A percentile compares a stretch with the other conserved stretches of the same genome.
phyloP scores from a whole-genome alignment of 64 coral and sea anemone genomes.

The Montipora efflorescens region DNA sequence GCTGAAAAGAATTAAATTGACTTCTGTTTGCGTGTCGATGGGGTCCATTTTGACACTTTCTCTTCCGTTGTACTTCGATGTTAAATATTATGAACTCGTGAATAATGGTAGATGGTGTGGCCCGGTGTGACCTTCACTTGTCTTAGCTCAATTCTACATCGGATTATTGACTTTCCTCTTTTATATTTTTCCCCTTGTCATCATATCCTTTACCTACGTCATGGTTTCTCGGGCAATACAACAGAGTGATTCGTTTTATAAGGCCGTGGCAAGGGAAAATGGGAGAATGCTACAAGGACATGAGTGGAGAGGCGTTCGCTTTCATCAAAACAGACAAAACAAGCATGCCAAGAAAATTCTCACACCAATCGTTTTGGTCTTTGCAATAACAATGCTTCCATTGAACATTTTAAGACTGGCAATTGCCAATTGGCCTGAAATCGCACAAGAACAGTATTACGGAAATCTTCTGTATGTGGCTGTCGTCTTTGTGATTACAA shows the following conservation, averaged over 20 bases:
- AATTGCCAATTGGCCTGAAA: conserved; percentile 4
- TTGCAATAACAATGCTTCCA: conserved; percentile 66
- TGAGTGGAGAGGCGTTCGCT: no score
- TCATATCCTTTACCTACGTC: conserved; percentile 62
- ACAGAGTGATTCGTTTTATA: conserved; percentile 46
- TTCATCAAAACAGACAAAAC: conserved; percentile 31
- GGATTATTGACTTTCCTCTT: neutral
- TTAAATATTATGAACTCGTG: conserved; percentile 3
- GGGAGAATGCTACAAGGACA: neutral
- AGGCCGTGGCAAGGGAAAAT: conserved; percentile 28
- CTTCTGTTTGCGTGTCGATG: conserved; percentile 46
- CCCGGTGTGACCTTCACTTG: neutral
- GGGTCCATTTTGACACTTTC: conserved; percentile 34
- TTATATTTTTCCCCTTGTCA: conserved; percentile 47
- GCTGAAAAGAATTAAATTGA: conserved; percentile 1
- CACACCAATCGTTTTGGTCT: conserved; percentile 61
- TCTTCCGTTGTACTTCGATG: conserved; percentile 49
- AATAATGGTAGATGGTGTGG: neutral
- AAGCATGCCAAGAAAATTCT: conserved; percentile 74
- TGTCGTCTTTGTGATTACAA: conserved; percentile 36
- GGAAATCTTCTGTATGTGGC: conserved; percentile 12
- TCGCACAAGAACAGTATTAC: conserved; percentile 9
- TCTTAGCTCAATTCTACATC: conserved; percentile 6
- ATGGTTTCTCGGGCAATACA: conserved; percentile 49
- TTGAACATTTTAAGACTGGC: conserved; percentile 67